A percentile compares a stretch with the other conserved stretches of the same genome.
These are phyloP conservation scores for Plebejus argus DNA, from an alignment of 2,888 invertebrate genomes.

Conservation along the genomic window DNA sequence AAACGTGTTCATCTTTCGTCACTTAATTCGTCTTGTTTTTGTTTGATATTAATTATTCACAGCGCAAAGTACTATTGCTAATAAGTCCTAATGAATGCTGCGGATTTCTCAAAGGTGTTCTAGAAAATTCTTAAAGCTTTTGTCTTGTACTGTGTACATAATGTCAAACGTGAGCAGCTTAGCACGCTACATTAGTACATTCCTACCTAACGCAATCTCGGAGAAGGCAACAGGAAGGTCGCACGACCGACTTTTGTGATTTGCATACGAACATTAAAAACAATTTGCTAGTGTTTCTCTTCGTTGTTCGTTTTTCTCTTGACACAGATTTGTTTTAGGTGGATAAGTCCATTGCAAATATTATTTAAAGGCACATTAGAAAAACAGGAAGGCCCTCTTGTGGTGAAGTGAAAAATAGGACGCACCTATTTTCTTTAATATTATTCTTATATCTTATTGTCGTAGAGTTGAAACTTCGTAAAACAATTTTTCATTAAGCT, in stretches of 20 bases:
- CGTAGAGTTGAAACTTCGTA: no score
- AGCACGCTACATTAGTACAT: slow-evolving; percentile 67
- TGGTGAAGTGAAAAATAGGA: no score
- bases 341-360: no score
- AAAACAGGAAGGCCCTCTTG: no score
- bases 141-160: slow-evolving; percentile 58
- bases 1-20: not conserved
- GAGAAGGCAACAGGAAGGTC: slow-evolving; percentile 59
- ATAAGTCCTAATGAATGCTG: not conserved
- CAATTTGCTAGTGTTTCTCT: not conserved
- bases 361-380: no score
- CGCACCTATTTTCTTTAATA: no score
- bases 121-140: slow-evolving; percentile 27
- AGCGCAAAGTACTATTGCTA: not conserved
- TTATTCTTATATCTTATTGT: no score
- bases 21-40: not conserved
- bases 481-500: no score
- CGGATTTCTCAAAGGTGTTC: not conserved
- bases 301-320: not conserved
- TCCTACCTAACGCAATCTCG: slow-evolving; percentile 63
- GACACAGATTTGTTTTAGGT: no score
- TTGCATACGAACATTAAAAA: not conserved
- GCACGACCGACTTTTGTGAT: slow-evolving; percentile 36
- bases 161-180: slow-evolving; percentile 52
- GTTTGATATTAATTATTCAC: not conserved